Evolutionary conservation across 1,140 invertebrate species (phyloP), one percentile per base, ranked within the genome.

Genomic region (Scylla paramamosain): DNA sequence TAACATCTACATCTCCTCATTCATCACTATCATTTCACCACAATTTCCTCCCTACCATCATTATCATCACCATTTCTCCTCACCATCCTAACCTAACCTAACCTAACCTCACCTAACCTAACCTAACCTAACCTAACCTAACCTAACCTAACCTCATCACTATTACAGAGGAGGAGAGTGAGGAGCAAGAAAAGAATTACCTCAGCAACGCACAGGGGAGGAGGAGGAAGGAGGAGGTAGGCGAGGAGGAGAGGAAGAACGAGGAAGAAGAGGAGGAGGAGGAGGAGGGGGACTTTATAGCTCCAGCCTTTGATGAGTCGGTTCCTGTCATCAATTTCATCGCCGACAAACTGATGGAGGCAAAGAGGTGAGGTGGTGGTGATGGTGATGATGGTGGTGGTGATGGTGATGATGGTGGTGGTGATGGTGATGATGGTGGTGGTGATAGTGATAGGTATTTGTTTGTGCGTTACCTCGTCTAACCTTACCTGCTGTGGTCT

Each of bases 251-350:
- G n/a, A 12, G 87, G 10, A 6, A 20, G 0, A 25, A 84, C 8
- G n/a, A 84, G 20, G 59, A 92, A 14, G 86, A 82, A 6, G 48
- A 48, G 45, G 93, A 32, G 12, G 94, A 93, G 16, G 87, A 94
- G 3, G 77, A 93, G 8, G 96, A 93, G 7, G 25, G 14, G 14
- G 95, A 95, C 16, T 95, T 91, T 77, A 93, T 95, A 20, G 95
- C 95, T 28, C 93, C 95, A 84, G 95, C 96, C 12, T 87, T 98
- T 97, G 98, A 98, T 96, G 98, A 99, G 97, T 98, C 98, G 0
- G 98, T 99, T 95, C 98, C 98, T 0, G 98, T 99, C 91, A 98
- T 99, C 96, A 98, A 99, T 96, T 99, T 98, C 96, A 98, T 99
- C 86, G 98, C 98, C 97, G 98, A 98, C 96, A 98, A 98, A 96